These are phyloP conservation scores for Epinephelus coioides DNA, from an alignment of 2,797 vertebrate species.

Conservation along the genomic window DNA sequence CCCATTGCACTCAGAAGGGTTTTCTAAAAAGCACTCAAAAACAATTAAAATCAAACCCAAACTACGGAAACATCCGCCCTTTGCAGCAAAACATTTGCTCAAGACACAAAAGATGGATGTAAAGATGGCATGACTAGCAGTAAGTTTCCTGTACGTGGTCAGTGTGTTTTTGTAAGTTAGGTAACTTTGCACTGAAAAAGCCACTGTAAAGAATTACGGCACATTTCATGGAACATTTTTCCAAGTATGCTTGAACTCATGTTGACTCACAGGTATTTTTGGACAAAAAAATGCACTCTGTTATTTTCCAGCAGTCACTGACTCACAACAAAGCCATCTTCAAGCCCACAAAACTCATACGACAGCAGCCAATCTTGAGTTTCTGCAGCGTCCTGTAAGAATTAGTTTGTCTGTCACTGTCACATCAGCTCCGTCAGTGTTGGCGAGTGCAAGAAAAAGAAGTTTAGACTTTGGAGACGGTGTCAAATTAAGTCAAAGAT, in stretches of 20 bases:
- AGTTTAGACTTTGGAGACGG: constrained; percentile 17
- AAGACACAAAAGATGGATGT: neutral
- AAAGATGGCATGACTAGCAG: neutral
- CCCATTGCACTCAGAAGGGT: neutral
- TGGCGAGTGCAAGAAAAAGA: neutral
- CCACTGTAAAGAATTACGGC: neutral
- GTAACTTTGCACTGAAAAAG: constrained; percentile 10
- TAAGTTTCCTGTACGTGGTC: constrained; percentile 13
- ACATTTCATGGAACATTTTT: constrained; percentile 38
- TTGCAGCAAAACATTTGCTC: neutral
- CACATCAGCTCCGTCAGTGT: neutral
- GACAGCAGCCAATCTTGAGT: neutral
- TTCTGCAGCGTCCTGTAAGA: constrained; percentile 8
- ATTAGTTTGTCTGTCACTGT: constrained; percentile 1
- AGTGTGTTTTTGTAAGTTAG: neutral
- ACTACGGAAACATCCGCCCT: neutral
- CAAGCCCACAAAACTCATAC: constrained; percentile 15
- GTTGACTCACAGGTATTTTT: constrained; percentile 56
- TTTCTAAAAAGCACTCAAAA: neutral
- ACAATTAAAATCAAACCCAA: neutral
- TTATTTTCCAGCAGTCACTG: constrained; percentile 40
- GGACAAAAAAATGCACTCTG: constrained; percentile 32
- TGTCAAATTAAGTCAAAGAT: constrained; percentile 34
- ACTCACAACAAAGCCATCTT: constrained; percentile 47
- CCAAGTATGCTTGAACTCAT: constrained; percentile 51